phyloP scores from a whole-genome alignment of 2,113 vertebrate species.

The Oryzias woworae region DNA sequence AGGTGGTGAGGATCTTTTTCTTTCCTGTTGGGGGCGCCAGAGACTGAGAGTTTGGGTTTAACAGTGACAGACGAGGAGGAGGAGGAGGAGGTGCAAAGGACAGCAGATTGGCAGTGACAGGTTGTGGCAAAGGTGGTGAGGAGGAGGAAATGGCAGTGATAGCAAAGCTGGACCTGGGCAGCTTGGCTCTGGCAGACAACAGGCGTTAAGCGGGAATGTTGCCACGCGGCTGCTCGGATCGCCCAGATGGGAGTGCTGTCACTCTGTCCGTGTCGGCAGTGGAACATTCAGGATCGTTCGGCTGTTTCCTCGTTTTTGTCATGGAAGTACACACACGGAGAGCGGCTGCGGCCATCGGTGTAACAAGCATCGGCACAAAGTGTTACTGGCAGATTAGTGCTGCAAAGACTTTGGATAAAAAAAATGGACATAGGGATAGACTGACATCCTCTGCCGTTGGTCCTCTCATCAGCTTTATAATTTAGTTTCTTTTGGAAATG shows the following conservation, averaged over 20 bases:
- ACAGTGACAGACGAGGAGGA: conserved; percentile 20
- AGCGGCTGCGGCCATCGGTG: conserved; percentile 31
- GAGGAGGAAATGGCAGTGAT: conserved; percentile 51
- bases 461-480: conserved; percentile 53
- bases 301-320: conserved; percentile 3
- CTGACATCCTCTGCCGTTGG: conserved; percentile 49
- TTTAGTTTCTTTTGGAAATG: conserved; percentile 24
- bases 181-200: conserved; percentile 10
- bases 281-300: conserved; percentile 21
- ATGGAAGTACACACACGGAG: conserved; percentile 31
- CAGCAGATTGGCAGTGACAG: conserved; percentile 45
- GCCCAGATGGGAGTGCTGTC: conserved; percentile 18
- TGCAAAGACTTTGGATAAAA: conserved; percentile 52
- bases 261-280: conserved; percentile 22
- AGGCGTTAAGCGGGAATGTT: background rate
- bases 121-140: background rate
- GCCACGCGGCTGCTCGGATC: background rate
- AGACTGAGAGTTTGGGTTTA: conserved; percentile 26
- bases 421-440: conserved; percentile 22
- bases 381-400: conserved; percentile 64
- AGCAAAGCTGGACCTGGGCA: conserved; percentile 37
- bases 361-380: conserved; percentile 47
- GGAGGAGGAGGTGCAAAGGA: background rate
- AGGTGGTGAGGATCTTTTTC: conserved; percentile 22
- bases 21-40: conserved; percentile 8